These are phyloP conservation scores for Carposina sasakii DNA, from an alignment of 1,140 invertebrate genomes.

Conservation along the genomic window DNA sequence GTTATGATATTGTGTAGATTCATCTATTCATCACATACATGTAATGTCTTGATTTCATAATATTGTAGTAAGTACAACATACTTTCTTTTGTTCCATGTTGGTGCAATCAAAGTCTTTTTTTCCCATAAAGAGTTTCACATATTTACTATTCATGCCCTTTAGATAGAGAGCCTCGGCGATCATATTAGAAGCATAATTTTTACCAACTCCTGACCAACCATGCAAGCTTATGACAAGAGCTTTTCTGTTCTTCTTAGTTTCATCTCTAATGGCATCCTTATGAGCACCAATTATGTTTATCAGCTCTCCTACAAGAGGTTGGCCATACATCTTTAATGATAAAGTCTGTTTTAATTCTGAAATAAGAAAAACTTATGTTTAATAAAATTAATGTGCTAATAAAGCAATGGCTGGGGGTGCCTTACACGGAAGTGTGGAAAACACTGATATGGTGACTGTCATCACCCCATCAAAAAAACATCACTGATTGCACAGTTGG, in stretches of 20 bases:
- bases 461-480: neutral
- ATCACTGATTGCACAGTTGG: neutral
- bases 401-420: neutral
- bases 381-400: neutral
- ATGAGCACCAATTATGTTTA: conserved; percentile 69
- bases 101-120: conserved; percentile 80
- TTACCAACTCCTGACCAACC: conserved; percentile 90
- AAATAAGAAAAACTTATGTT: neutral
- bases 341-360: conserved; percentile 50
- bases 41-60: too few species aligned
- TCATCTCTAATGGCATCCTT: conserved; percentile 70
- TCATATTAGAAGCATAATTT: conserved; percentile 88
- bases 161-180: conserved; percentile 83
- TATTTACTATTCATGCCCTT: conserved; percentile 83
- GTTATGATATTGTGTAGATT: too few species aligned
- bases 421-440: neutral
- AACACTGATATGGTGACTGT: neutral
- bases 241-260: conserved; percentile 73
- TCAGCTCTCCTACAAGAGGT: conserved; percentile 75
- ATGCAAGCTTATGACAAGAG: conserved; percentile 84
- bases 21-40: too few species aligned
- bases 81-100: conserved; percentile 53
- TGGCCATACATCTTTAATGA: conserved; percentile 76
- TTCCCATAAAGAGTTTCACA: conserved; percentile 87
- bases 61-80: conserved; percentile 10